Base-by-base conservation (phyloP, 2,113 vertebrate species). In the Benitochromis conjunctus region DNA sequence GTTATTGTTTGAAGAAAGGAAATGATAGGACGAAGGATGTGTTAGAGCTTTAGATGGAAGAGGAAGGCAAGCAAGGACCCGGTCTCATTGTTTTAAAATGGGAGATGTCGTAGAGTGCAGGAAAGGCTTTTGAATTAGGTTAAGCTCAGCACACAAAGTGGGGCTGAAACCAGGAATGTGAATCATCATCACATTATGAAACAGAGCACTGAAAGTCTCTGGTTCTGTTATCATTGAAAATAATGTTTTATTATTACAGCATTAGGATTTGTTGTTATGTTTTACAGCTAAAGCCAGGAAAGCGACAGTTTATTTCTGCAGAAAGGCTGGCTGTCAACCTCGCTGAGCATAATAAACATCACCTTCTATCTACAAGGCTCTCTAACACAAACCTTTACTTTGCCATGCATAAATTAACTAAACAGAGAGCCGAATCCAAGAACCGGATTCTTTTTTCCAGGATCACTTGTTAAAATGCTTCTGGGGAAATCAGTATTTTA, bases 31-130 rank as follows among this genome's bases (percentile, higher is more conserved):
- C 86, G 90, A 89, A 74, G 85, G 89, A 90, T 89, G 86, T 86
- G 88, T 93, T 94, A 92, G 88, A 83, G 83, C 87, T 92, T 92
- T 90, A 82, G 92, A 82, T 91, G 91, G 92, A 92, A 84, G 89
- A 88, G 80, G 83, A 91, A 89, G 91, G 86, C 77, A 60, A 80
- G 84, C 71, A 77, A 85, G 87, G 81, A 93, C 93, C 83, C 86
- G 83, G 89, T 86, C 92, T 95, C 89, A 92, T 94, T 95, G 93
- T 92, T 95, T 92, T 86, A 89, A 84, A 89, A 85, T 60, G 62
- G 86, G 87, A 95, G 89, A 92, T 88, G 90, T 91, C 81, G n/a
- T 92, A 86, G 80, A 62, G 90, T 7, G 53, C 83, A 74, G 86
- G 57, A 84, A 81, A 82, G 66, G 84, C 88, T 92, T 94, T 85